Evolutionary conservation across 1,140 invertebrate genomes (phyloP), one percentile per base, ranked within the genome.

Genomic region (Copidosoma floridanum): DNA sequence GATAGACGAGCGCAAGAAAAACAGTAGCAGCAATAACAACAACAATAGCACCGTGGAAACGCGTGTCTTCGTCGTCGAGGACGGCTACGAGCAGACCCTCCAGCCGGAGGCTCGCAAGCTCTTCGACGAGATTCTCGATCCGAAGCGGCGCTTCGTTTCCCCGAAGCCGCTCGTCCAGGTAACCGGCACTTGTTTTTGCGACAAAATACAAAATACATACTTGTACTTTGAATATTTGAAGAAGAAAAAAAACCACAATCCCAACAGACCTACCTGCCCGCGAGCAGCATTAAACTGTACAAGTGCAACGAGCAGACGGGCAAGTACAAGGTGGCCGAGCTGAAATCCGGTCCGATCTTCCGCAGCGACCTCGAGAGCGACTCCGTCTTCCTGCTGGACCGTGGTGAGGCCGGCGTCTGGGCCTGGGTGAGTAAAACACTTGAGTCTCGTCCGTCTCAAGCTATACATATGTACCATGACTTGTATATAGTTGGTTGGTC

Each of bases 321-420:
- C 5, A 92, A 93, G 52, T 88, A 95, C 50, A 88, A 93, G 64
- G 86, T 97, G 1, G 89, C 89, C 52, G 93, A 97, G 79, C 78
- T 96, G 0, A 96, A 95, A 76, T 85, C 86, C 32, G 92, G 92
- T 1, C 91, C 93, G 18, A 83, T 97, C 0, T 82, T 82, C 18
- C 88, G 93, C 67, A 79, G 83, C 12, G 94, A 97, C 81, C 82
- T 98, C 27, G 83, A 85, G 62, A 88, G 88, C n/a, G 84, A 86
- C 64, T 88, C 91, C 71, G 89, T 92, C 0, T 97, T 89, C 76
- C 88, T 97, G 56, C 80, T 97, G 27, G 94, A 97, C 73, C 91
- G 92, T 67, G 90, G 89, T n/a, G 81, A 82, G 8, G 86, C 89
- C 1, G 93, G 93, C 1, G 87, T 97, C 57, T 97, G 94, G 93